A percentile compares a stretch with the other conserved stretches of the same genome.
Conservation (phyloP, 2,797 vertebrate species). For the Paguma larvata region DNA sequence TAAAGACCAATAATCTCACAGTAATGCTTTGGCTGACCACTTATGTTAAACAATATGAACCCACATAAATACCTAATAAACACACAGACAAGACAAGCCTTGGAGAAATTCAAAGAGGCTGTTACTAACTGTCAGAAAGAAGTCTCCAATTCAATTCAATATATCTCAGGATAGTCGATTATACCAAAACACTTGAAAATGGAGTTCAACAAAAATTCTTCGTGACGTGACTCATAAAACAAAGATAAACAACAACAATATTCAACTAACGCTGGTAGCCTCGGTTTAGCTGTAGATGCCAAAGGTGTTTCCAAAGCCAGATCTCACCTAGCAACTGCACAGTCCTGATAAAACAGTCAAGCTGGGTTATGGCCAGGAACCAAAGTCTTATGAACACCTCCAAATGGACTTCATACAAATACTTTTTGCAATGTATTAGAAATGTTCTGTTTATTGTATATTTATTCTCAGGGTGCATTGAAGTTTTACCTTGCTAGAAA, state of each 20-base stretch:
- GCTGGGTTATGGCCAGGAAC: not conserved
- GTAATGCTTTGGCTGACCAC: not conserved
- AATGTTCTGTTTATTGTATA: not conserved
- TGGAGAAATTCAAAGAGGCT: not conserved
- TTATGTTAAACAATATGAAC: not conserved
- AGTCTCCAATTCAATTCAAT: not conserved
- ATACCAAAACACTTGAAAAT: not conserved
- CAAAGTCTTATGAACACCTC: not conserved
- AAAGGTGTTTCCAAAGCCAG: not conserved
- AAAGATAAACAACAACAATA: not conserved
- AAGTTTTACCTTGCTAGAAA: not conserved
- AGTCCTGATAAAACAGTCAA: not conserved
- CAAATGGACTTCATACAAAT: not conserved
- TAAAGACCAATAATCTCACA: not conserved
- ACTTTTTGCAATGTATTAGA: not conserved
- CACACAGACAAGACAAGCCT: not conserved
- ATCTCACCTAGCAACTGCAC: not conserved
- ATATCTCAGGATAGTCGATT: not conserved
- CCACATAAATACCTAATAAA: not conserved
- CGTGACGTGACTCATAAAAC: not conserved
- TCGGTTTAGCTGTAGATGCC: not conserved
- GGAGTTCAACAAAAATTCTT: constrained; percentile 4
- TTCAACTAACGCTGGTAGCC: not conserved
- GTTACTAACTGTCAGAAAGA: not conserved
- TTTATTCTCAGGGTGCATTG: not conserved